Conservation (phyloP, 2,888 invertebrate genomes). For the Tenthredo distinguenda region DNA sequence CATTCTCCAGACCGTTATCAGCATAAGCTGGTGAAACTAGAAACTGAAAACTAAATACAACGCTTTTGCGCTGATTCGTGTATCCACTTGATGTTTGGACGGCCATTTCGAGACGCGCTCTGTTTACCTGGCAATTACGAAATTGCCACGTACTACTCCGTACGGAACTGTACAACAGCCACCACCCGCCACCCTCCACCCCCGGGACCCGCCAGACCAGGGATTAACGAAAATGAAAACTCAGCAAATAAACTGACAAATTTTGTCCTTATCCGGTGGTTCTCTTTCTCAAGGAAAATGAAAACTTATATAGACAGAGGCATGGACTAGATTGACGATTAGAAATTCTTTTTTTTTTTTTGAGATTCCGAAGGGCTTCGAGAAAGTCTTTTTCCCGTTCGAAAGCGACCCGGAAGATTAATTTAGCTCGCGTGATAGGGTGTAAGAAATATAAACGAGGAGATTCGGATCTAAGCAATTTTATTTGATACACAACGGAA, state of each 20-base stretch:
- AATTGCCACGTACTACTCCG: slow-evolving; percentile 40
- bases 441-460: neutral
- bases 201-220: neutral
- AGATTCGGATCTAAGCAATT: neutral
- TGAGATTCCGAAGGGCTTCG: neutral
- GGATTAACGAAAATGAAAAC: slow-evolving; percentile 30
- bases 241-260: slow-evolving; percentile 1
- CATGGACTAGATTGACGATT: neutral
- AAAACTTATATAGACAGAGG: neutral
- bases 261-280: neutral
- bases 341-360: neutral
- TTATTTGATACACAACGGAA: neutral
- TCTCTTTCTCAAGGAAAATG: neutral
- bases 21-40: slow-evolving; percentile 35
- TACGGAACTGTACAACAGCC: neutral
- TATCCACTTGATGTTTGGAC: slow-evolving; percentile 42
- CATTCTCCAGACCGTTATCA: slow-evolving; percentile 37
- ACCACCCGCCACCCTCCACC: neutral
- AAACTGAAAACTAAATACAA: slow-evolving; percentile 52
- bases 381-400: neutral
- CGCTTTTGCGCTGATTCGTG: slow-evolving; percentile 44
- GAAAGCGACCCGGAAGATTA: neutral
- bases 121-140: slow-evolving; percentile 48
- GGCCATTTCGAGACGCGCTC: slow-evolving; percentile 39
- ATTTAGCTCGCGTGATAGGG: neutral